Evolutionary conservation across 1,140 invertebrate species (phyloP), one percentile per base, ranked within the genome.

Genomic region (Drosophila paulistorum): DNA sequence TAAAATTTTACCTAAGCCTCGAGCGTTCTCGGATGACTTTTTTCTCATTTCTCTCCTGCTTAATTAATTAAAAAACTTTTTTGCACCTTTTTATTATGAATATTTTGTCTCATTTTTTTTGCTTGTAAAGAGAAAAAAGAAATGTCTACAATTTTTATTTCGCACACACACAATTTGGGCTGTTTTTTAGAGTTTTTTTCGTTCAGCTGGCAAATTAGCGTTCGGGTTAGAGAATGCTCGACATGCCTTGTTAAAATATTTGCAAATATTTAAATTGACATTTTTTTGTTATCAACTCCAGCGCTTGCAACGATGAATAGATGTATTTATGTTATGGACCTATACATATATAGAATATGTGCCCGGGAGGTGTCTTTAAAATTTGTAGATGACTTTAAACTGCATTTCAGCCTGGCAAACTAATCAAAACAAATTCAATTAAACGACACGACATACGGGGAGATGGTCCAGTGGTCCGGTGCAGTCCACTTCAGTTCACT

Each of bases 381-480:
- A 90, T 78, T 90, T 90, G 67, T 70, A 55, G 48, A 37, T 67
- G 65, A 71, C 83, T 82, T 82, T 65, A 83, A 82, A 62, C 71
- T 70, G 68, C 63, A 79, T 77, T 79, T 42, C 7, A 37, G 7
- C 41, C 54, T 33, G 59, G 59, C 74, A 77, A 84, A 89, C 85
- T 89, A 89, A 89, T 89, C 85, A 89, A 89, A 89, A 90, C 84
- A 89, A 89, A 89, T 89, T 89, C 85, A 89, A 89, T 89, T 89
- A 89, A 89, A 90, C 84, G 81, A 80, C 85, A 83, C 76, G 76
- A 87, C 74, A 68, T 71, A 66, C 68, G 66, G 33, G 67, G 51
- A 55, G 20, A 55, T 62, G 58, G 37, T 39, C 13, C 13, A 23
- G 23, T 51, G 20, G 17, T 51, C 42, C 41, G 10, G 10, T 39